These are phyloP conservation scores for Pristionchus arcanus DNA, from an alignment of 2,888 invertebrate species.

Conservation along the genomic window DNA sequence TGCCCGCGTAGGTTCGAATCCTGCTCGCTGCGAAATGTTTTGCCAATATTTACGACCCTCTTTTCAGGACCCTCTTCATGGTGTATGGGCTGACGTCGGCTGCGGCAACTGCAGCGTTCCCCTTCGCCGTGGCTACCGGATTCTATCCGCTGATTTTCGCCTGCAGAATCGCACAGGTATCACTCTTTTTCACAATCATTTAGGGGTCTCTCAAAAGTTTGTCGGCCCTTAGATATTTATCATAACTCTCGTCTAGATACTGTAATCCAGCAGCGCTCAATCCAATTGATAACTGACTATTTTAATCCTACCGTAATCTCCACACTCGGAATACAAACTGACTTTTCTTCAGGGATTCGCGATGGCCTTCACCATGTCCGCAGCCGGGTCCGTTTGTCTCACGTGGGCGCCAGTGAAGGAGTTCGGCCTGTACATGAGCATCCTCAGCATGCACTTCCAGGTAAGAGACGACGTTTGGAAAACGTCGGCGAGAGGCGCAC, in stretches of 20 bases:
- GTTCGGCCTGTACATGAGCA: conserved; percentile 50
- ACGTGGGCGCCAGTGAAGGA: conserved; percentile 52
- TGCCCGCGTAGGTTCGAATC: conserved; percentile 73
- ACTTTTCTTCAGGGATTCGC: conserved; percentile 50
- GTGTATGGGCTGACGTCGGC: conserved; percentile 49
- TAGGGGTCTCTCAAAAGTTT: no score
- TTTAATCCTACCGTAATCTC: background rate
- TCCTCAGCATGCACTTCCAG: conserved; percentile 56
- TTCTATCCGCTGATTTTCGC: conserved; percentile 37
- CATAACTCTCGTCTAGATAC: background rate
- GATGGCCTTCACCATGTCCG: conserved; percentile 53
- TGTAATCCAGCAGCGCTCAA: background rate
- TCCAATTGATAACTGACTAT: background rate
- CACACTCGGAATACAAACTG: background rate
- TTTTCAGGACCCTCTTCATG: conserved; percentile 50
- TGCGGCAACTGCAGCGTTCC: conserved; percentile 26
- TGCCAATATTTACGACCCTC: background rate
- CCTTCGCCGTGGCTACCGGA: conserved; percentile 39
- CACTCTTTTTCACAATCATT: background rate
- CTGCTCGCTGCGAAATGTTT: conserved; percentile 59
- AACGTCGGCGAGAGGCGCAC: no score
- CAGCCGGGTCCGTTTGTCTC: conserved; percentile 41
- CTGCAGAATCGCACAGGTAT: conserved; percentile 47
- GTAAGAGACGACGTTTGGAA: background rate
- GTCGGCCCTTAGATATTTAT: no score